Conservation (phyloP, 35 echinoderm and acorn worm genomes). For the Lytechinus pictus region DNA sequence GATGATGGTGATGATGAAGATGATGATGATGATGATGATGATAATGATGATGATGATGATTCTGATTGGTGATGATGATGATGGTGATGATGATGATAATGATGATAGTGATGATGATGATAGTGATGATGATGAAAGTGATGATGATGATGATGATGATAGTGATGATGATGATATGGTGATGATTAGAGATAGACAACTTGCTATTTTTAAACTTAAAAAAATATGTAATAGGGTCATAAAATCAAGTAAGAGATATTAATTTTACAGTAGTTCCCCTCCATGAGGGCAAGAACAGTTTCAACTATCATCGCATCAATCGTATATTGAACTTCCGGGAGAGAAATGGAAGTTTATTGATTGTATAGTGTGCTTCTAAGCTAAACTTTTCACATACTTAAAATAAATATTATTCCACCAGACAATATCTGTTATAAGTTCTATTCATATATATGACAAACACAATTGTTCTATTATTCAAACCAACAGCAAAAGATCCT, state of each 20-base stretch:
- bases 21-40: no score
- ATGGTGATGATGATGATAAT: no score
- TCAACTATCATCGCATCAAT: no score
- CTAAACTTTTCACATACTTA: not conserved
- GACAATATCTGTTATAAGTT: not conserved
- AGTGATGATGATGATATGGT: no score
- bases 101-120: no score
- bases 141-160: no score
- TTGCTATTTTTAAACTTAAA: no score
- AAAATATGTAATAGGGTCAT: no score
- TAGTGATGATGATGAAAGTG: no score
- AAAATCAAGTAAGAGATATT: not conserved
- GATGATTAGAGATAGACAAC: no score
- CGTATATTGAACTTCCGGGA: not conserved
- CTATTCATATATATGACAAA: not conserved
- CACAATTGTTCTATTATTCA: not conserved
- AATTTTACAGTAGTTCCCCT: not conserved
- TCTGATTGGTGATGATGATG: not conserved
- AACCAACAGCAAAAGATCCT: not conserved
- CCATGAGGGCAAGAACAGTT: not conserved
- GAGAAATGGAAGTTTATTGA: not conserved
- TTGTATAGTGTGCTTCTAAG: not conserved
- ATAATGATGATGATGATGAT: not conserved
- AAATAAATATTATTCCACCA: conserved; percentile 6
- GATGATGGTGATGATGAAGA: not conserved